Percentiles rank a stretch among this genome's conserved stretches.
These are phyloP conservation scores for Mythimna vitellina DNA, from an alignment of 2,888 invertebrate genomes.

Conservation along the genomic window DNA sequence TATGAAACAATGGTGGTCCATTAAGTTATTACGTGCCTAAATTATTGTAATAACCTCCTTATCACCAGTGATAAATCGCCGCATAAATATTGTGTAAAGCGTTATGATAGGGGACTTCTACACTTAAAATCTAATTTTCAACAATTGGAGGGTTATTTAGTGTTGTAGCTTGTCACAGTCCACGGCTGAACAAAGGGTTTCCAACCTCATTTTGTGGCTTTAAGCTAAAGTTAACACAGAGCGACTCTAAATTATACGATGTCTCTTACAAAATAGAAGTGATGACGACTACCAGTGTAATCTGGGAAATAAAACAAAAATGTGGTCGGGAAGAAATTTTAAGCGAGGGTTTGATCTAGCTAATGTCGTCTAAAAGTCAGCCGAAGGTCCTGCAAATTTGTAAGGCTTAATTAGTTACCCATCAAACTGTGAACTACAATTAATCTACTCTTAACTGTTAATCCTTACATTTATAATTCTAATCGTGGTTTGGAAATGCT, in stretches of 20 bases:
- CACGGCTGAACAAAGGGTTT: conserved; percentile 25
- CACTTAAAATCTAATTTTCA: conserved; percentile 47
- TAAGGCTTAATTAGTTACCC: conserved; percentile 4
- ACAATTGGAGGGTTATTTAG: conserved; percentile 28
- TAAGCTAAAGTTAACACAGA: conserved; percentile 22
- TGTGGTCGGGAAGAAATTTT: background rate
- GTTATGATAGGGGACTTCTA: conserved; percentile 36
- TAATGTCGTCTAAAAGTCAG: conserved; percentile 3
- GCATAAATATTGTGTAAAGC: conserved; percentile 42
- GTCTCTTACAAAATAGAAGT: conserved; percentile 13
- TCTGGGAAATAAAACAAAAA: conserved; percentile 16
- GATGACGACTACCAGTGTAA: background rate
- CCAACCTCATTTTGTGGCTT: conserved; percentile 39
- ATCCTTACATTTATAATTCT: conserved; percentile 35
- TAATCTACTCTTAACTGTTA: conserved; percentile 22
- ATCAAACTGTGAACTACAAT: conserved; percentile 34
- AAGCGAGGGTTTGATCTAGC: conserved; percentile 5
- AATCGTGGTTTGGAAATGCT: conserved; percentile 25
- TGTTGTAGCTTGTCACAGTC: conserved; percentile 16
- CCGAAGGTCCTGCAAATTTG: background rate
- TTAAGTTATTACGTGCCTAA: conserved; percentile 55
- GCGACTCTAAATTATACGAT: conserved; percentile 18
- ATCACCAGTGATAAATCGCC: conserved; percentile 52
- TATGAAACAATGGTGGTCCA: conserved; percentile 53
- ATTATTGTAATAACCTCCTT: conserved; percentile 52